Conservation (phyloP, 2,888 invertebrate species). For the Drosophila fulvimacula region DNA sequence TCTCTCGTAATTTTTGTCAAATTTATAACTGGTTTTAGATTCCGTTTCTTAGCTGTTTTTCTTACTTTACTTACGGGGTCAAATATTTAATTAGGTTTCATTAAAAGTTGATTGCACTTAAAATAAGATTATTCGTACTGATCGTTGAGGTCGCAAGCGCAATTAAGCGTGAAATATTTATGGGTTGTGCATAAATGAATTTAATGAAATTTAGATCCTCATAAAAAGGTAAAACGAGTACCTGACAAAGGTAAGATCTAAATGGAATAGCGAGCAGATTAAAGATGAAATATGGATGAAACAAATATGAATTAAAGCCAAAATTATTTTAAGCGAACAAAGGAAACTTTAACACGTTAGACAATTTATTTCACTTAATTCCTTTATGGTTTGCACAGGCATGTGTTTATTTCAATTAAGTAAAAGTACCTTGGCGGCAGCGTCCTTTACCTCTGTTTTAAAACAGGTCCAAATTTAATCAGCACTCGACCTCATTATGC, state of each 20-base stretch:
- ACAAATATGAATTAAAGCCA: neutral
- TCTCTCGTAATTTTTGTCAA: neutral
- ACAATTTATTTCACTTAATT: neutral
- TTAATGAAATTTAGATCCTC: neutral
- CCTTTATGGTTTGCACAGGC: neutral
- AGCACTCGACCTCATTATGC: conserved; percentile 63
- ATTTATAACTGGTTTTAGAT: conserved; percentile 56
- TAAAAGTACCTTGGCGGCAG: neutral
- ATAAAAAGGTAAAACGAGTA: neutral
- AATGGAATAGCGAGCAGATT: neutral
- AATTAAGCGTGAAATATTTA: conserved; percentile 10
- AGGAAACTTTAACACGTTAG: neutral
- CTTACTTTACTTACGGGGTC: neutral
- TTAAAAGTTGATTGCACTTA: conserved; percentile 27
- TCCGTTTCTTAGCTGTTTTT: neutral
- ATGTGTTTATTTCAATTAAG: neutral
- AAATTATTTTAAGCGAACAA: neutral
- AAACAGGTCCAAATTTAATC: conserved; percentile 17
- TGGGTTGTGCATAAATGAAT: neutral
- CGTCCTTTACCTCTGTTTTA: neutral
- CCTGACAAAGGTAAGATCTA: neutral
- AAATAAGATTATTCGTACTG: neutral
- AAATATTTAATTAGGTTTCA: conserved; percentile 36
- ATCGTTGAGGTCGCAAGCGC: neutral
- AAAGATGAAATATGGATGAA: neutral